phyloP scores from a whole-genome alignment of 2,797 vertebrate species.

The Poecilia picta region DNA sequence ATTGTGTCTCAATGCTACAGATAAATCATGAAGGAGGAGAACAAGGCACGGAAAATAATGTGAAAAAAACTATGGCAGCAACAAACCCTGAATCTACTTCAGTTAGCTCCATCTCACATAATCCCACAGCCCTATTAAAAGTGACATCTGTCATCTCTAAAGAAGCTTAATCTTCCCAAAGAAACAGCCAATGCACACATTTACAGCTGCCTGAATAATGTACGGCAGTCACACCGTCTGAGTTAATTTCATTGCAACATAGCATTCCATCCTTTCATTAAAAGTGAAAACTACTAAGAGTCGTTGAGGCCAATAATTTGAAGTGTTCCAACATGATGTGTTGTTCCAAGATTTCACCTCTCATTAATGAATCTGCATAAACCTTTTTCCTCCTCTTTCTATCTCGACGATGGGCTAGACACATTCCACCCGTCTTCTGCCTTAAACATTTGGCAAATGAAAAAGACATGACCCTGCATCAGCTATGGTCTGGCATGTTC shows the following conservation, averaged over 20 bases:
- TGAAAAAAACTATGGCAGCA: slow-evolving; percentile 16
- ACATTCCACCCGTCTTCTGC: slow-evolving; percentile 24
- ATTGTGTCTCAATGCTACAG: slow-evolving; percentile 35
- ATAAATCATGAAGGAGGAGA: slow-evolving; percentile 19
- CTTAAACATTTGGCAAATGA: slow-evolving; percentile 22
- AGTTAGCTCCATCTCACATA: slow-evolving; percentile 46
- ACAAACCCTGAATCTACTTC: slow-evolving; percentile 37
- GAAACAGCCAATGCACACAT: slow-evolving; percentile 28
- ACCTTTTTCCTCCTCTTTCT: slow-evolving; percentile 18
- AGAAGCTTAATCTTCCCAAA: slow-evolving; percentile 47
- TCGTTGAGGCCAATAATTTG: slow-evolving; percentile 1
- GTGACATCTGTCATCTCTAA: slow-evolving; percentile 53
- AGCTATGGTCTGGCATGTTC: slow-evolving; percentile 10
- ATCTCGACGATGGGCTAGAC: slow-evolving; percentile 24
- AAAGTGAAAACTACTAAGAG: slow-evolving; percentile 40
- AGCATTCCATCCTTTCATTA: slow-evolving; percentile 20
- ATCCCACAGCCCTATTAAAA: slow-evolving; percentile 52
- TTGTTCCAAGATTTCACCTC: slow-evolving; percentile 22
- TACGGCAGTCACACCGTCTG: slow-evolving; percentile 17
- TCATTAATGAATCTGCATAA: slow-evolving; percentile 4
- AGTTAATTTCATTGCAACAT: slow-evolving; percentile 28
- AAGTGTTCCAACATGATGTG: slow-evolving; percentile 6
- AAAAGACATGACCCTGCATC: slow-evolving; percentile 18
- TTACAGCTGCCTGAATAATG: slow-evolving; percentile 32
- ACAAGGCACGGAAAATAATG: slow-evolving; percentile 10